Evolutionary conservation across 2,888 invertebrate species (phyloP), one percentile per base, ranked within the genome.

Genomic region (Pediacus dermestoides): DNA sequence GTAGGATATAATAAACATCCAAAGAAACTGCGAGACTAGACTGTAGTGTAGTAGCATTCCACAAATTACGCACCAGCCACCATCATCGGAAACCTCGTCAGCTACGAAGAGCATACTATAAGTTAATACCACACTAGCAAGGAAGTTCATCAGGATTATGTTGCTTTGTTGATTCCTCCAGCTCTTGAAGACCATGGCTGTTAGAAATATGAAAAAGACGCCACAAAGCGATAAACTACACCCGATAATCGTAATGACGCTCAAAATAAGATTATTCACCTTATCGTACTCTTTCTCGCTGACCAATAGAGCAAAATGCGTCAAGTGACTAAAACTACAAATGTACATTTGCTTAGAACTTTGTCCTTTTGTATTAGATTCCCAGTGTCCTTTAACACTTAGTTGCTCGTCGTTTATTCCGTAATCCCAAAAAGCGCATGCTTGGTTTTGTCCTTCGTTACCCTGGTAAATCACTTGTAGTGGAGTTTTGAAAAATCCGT

Each of bases 1-100:
- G 10, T 23, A 23, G 10, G 23, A 23, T 10, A 23, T 23, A 3
- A 23, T 23, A 3, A 23, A 23, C 23, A 23, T 23, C 23, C 23
- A 23, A 23, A n/a, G 10, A 7, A 23, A 23, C 10, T 23, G 23
- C 8, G 23, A 3, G n/a, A 23, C 10, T n/a, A 23, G 3, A 4
- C 9, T 3, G 23, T 23, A 23, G 10, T 23, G 23, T 23, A 23
- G 8, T 9, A 23, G 8, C 3, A 23, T n/a, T 23, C 4, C 23
- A n/a, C n/a, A n/a, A 23, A 23, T n/a, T 23, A 10, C 10, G 3
- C n/a, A 9, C n/a, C 23, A 23, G 8, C n/a, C n/a, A 4, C 9
- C 3, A 9, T 10, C 23, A 4, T n/a, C n/a, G 3, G 23, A 7
- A n/a, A 23, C 23, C n/a, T 23, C n/a, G 10, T 23, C 23, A n/a